These are phyloP conservation scores for Zosterops borbonicus DNA, from an alignment of 2,113 vertebrate species.

Conservation along the genomic window DNA sequence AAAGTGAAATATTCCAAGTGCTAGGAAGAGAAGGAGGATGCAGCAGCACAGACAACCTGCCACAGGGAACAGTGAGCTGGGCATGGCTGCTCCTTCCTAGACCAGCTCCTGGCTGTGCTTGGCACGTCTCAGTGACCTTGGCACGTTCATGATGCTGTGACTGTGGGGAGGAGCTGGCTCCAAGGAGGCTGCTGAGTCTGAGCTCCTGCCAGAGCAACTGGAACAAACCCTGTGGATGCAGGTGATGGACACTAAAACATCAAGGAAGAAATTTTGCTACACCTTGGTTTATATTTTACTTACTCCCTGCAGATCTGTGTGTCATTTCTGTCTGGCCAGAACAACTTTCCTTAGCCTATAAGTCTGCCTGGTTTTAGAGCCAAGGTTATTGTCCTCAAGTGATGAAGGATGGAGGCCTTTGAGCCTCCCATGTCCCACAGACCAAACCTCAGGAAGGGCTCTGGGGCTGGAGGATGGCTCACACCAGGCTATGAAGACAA, in stretches of 20 bases:
- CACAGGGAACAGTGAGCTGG: background rate
- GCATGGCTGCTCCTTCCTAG: background rate
- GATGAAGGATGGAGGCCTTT: background rate
- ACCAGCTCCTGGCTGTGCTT: background rate
- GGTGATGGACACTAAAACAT: background rate
- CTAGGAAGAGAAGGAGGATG: background rate
- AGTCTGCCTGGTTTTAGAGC: background rate
- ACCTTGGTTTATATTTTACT: background rate
- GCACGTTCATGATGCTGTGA: background rate
- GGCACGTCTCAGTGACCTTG: rapidly evolving
- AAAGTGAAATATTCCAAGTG: background rate
- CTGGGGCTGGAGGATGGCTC: background rate
- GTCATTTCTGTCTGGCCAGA: background rate
- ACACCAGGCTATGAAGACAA: background rate
- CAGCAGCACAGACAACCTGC: background rate
- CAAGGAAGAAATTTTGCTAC: background rate
- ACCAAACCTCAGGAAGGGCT: background rate
- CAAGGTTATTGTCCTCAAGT: background rate
- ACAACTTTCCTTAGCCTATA: background rate
- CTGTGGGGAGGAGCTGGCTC: background rate
- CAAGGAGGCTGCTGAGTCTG: background rate
- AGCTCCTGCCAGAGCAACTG: background rate
- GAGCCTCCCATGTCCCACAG: too few species aligned
- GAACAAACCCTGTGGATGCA: background rate
- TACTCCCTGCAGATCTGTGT: background rate